phyloP scores from a whole-genome alignment of 2,113 vertebrate genomes.

The Pungitius pungitius region DNA sequence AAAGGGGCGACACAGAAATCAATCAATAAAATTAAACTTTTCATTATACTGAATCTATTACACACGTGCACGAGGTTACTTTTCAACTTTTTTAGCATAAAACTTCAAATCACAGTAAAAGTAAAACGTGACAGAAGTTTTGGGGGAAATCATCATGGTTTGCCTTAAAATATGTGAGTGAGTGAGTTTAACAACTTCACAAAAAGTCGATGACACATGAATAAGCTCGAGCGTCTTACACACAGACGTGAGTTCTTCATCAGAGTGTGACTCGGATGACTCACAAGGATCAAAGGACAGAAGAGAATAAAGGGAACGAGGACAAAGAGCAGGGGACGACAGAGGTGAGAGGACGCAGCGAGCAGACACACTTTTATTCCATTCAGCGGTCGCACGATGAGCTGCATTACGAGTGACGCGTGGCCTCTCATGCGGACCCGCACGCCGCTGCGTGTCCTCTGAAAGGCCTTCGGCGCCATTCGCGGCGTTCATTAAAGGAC shows the following conservation, averaged over 20 bases:
- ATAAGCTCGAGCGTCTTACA: no score
- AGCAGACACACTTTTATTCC: no score
- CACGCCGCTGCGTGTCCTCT: not conserved
- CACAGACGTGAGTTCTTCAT: not conserved
- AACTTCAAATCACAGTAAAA: not conserved
- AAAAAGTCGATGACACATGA: no score
- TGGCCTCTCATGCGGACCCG: not conserved
- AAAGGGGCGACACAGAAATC: not conserved
- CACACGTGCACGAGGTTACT: not conserved
- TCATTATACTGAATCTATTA: not conserved
- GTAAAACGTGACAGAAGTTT: no score
- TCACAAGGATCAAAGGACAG: conserved; percentile 49
- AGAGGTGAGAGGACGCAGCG: conserved; percentile 22
- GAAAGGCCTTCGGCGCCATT: not conserved
- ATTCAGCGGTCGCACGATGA: not conserved
- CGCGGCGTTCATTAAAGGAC: not conserved
- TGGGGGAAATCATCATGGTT: no score
- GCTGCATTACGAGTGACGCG: conserved; percentile 23
- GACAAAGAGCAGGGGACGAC: conserved; percentile 19
- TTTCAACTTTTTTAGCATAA: not conserved
- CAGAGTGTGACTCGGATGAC: conserved; percentile 25
- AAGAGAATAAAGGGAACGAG: conserved; percentile 29
- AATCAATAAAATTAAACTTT: not conserved
- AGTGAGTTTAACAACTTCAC: no score
- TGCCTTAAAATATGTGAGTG: no score